Conservation (phyloP, 2,113 vertebrate genomes). For the Cephalopterus ornatus region DNA sequence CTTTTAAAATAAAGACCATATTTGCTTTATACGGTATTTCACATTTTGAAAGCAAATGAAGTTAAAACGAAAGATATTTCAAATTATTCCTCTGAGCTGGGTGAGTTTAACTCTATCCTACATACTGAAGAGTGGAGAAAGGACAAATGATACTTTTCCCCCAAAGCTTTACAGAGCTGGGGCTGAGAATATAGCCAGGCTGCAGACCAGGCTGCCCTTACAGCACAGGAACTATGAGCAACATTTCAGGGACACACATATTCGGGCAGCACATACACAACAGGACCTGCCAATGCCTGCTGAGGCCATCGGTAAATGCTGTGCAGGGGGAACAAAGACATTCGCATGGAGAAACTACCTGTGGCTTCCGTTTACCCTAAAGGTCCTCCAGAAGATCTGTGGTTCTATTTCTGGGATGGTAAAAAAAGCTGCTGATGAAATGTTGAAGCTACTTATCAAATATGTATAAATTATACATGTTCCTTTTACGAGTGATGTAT, state of each 20-base stretch:
- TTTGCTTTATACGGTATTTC: neutral
- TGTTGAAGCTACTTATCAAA: neutral
- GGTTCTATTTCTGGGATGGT: neutral
- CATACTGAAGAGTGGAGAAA: neutral
- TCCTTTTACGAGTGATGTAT: neutral
- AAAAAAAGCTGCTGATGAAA: neutral
- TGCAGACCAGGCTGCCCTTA: neutral
- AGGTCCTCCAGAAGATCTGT: neutral
- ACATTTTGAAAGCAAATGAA: neutral
- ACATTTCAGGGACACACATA: fast-evolving
- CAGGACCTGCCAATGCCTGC: neutral
- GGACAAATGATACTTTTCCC: neutral
- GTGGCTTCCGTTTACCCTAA: neutral
- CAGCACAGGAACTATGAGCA: neutral
- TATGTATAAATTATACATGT: neutral
- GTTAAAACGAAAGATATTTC: neutral
- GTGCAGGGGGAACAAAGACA: neutral
- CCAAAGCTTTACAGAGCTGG: neutral
- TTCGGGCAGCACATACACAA: neutral
- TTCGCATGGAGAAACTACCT: neutral
- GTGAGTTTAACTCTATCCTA: neutral
- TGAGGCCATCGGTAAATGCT: neutral
- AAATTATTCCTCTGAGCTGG: neutral
- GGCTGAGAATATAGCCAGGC: neutral
- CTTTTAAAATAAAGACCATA: neutral